phyloP scores from a whole-genome alignment of 2,113 vertebrate genomes.

The Meleagris gallopavo region DNA sequence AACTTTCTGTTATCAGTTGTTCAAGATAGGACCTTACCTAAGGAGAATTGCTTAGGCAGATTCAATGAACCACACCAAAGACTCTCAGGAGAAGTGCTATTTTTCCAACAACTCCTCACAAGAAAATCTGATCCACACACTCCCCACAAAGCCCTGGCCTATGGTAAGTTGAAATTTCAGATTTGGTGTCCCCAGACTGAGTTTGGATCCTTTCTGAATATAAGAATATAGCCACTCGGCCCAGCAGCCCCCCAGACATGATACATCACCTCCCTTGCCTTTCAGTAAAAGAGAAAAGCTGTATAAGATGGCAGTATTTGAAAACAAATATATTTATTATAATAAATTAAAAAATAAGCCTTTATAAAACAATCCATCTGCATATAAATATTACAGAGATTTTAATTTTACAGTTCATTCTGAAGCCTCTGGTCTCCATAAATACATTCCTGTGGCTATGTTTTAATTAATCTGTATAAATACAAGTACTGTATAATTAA shows the following conservation, averaged over 20 bases:
- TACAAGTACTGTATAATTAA: constrained; percentile 59
- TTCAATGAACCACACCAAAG: not conserved
- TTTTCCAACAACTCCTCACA: not conserved
- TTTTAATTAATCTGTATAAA: constrained; percentile 72
- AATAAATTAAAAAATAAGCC: constrained; percentile 56
- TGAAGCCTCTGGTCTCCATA: constrained; percentile 64
- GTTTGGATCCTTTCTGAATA: not conserved
- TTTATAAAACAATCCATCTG: not conserved
- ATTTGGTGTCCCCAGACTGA: not conserved
- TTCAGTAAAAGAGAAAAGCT: not conserved
- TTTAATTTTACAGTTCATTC: constrained; percentile 10
- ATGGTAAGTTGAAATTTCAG: not conserved
- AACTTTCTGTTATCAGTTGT: not conserved
- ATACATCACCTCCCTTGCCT: not conserved
- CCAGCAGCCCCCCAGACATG: not conserved
- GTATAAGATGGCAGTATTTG: not conserved
- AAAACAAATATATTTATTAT: constrained; percentile 68
- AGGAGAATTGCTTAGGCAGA: fast-evolving
- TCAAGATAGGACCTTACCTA: not conserved
- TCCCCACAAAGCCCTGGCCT: not conserved
- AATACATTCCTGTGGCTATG: constrained; percentile 65
- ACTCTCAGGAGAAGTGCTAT: not conserved
- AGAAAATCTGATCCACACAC: not conserved
- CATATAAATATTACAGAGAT: constrained; percentile 50
- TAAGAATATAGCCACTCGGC: not conserved